These are phyloP conservation scores for Halichoeres trimaculatus DNA, from an alignment of 2,113 vertebrate genomes.

Conservation along the genomic window DNA sequence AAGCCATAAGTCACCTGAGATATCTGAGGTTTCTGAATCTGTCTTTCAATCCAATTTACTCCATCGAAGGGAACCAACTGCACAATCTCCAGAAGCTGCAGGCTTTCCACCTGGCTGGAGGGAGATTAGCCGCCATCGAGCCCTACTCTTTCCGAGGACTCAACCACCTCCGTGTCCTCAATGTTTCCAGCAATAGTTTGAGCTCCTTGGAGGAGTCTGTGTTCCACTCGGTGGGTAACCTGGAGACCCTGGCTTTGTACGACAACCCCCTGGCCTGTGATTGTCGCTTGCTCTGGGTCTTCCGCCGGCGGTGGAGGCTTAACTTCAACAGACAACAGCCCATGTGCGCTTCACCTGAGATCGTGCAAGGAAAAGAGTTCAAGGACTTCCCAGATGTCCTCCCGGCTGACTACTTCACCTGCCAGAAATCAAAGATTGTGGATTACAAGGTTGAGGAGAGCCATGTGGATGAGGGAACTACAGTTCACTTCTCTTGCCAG, in stretches of 20 bases:
- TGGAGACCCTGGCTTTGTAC: conserved; percentile 95
- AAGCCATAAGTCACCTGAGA: conserved; percentile 94
- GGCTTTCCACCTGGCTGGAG: conserved; percentile 95
- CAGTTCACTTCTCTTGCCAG: conserved; percentile 91
- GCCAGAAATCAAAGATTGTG: conserved; percentile 91
- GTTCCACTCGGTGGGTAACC: conserved; percentile 97
- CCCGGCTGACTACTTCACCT: conserved; percentile 92
- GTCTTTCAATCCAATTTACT: conserved; percentile 95
- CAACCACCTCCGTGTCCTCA: conserved; percentile 94
- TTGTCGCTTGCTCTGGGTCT: conserved; percentile 97
- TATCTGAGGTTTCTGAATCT: conserved; percentile 96
- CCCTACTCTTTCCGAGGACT: conserved; percentile 96
- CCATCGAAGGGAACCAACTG: conserved; percentile 93
- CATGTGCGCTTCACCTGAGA: conserved; percentile 89
- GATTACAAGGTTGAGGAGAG: conserved; percentile 94
- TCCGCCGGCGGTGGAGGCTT: conserved; percentile 95
- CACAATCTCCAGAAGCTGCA: conserved; percentile 94
- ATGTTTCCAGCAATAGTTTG: conserved; percentile 93
- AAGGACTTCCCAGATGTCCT: conserved; percentile 96
- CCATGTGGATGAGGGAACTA: conserved; percentile 96
- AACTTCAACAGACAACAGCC: conserved; percentile 97
- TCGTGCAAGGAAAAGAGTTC: conserved; percentile 95
- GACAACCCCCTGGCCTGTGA: conserved; percentile 96
- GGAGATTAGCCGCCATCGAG: conserved; percentile 90
- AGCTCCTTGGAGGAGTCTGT: conserved; percentile 94